Evolutionary conservation across 2,888 invertebrate species (phyloP), one percentile per base, ranked within the genome.

Genomic region (Osedax frankpressi): DNA sequence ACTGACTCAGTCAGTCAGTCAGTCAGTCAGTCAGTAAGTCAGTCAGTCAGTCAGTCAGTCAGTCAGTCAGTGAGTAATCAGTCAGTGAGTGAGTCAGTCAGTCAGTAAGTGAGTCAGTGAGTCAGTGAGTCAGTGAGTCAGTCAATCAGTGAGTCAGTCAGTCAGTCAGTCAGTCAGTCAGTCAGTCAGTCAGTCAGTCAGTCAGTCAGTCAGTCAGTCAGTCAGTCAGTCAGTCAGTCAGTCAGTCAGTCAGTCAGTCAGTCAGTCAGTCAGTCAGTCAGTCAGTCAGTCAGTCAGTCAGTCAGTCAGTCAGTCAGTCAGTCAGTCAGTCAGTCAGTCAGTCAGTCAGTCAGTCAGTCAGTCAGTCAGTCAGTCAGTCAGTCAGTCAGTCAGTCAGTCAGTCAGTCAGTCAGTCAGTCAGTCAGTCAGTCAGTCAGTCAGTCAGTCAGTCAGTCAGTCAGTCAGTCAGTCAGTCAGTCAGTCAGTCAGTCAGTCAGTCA

Each of bases 401-500:
- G 76, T 76, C 30, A 74, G 75, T 68, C 24, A 72, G 74, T 72
- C 59, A 74, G 74, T 74, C 60, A 72, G 75, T 74, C 30, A 72
- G 73, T 74, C 59, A 74, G 75, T 74, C 67, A 74, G 75, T 76
- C 44, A 70, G 76, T 71, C 30, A 71, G 73, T 73, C 30, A 75
- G 75, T 73, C 28, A 75, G 70, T 72, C 27, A 70, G 73, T 65
- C 59, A 73, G 72, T 76, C 60, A 74, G 75, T 76, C 62, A 74
- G 74, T 74, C 30, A 74, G 75, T 76, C 44, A 76, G 75, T 76
- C 69, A 76, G 75, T 72, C 60, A 74, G 76, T 72, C 28, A 72
- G 75, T 74, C 28, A 76, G 76, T 74, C 28, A 74, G 75, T 74
- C 25, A 74, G 76, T 29, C 24, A 72, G 74, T 71, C 27, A 74